A percentile compares a stretch with the other conserved stretches of the same genome.
phyloP scores from a whole-genome alignment of 2,888 invertebrate genomes.

The Dryocosmus kuriphilus region DNA sequence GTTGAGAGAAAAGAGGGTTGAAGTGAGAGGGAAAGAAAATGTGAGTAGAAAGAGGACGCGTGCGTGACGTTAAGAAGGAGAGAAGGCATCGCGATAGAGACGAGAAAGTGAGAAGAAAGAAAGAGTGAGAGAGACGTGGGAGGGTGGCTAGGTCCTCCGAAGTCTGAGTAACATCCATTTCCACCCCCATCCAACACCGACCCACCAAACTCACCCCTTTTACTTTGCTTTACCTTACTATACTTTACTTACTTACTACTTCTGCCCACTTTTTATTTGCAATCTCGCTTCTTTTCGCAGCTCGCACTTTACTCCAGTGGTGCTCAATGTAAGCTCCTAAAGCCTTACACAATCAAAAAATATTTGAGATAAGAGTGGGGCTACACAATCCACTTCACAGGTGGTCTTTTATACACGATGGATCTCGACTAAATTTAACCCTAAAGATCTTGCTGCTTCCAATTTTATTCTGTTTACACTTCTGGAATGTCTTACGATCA shows the following conservation, averaged over 20 bases:
- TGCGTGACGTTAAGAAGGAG: constrained; percentile 46
- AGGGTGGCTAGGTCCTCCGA: constrained; percentile 63
- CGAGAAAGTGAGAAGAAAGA: constrained; percentile 45
- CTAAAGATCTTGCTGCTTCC: too few species aligned
- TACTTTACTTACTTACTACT: constrained; percentile 66
- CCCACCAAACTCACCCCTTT: constrained; percentile 60
- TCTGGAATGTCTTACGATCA: too few species aligned
- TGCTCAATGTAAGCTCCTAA: constrained; percentile 13
- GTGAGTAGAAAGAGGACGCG: constrained; percentile 50
- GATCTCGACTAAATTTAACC: too few species aligned
- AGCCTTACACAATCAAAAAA: not conserved
- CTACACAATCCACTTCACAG: too few species aligned
- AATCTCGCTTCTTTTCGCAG: constrained; percentile 42
- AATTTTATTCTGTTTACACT: too few species aligned
- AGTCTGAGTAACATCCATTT: constrained; percentile 75
- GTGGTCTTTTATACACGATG: too few species aligned
- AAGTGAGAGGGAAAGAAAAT: constrained; percentile 35
- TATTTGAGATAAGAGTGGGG: not conserved
- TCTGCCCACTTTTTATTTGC: constrained; percentile 60
- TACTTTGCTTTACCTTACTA: constrained; percentile 67
- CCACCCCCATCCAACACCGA: constrained; percentile 58
- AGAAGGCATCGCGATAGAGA: constrained; percentile 51
- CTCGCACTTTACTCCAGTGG: constrained; percentile 47
- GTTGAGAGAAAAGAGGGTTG: not conserved
- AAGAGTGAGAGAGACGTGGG: constrained; percentile 42